Evolutionary conservation across 2,888 invertebrate species (phyloP).

Genomic region (Erebia palarica): DNA sequence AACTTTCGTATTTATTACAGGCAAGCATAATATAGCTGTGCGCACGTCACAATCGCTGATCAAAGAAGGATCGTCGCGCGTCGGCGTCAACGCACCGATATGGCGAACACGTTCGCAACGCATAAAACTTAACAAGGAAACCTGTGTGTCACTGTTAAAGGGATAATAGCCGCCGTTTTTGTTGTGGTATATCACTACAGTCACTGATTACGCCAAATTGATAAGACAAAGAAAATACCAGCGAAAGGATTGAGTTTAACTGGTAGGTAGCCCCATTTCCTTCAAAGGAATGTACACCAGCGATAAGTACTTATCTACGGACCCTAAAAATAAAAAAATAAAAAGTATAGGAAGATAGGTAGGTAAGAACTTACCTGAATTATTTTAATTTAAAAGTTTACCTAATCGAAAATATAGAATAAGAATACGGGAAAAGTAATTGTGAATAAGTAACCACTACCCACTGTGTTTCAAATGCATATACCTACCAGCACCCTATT

Average conservation of each 20-base stretch:
- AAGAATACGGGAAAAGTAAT: too few species aligned
- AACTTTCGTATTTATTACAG: too few species aligned
- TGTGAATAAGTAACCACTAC: too few species aligned
- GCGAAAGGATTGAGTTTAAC: neutral
- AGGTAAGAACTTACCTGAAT: too few species aligned
- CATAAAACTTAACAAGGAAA: conserved; percentile 48
- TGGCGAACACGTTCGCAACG: conserved; percentile 48
- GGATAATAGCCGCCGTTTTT: conserved; percentile 37
- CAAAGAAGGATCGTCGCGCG: conserved; percentile 53
- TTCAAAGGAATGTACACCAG: neutral
- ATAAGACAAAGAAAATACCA: conserved; percentile 28
- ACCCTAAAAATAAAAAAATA: neutral
- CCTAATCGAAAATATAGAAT: too few species aligned
- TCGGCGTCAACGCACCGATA: conserved; percentile 49
- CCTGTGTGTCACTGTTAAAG: conserved; percentile 37
- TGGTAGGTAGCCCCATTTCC: neutral
- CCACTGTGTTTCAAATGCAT: too few species aligned
- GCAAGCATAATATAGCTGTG: conserved; percentile 6
- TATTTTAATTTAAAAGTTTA: too few species aligned
- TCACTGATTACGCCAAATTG: conserved; percentile 34
- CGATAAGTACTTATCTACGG: too few species aligned
- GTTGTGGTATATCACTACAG: conserved; percentile 24
- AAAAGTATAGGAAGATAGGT: too few species aligned
- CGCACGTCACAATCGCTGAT: conserved; percentile 40
- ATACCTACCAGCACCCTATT: too few species aligned